Evolutionary conservation across 2,888 invertebrate genomes (phyloP), one percentile per base, ranked within the genome.

Genomic region (Alitta virens): DNA sequence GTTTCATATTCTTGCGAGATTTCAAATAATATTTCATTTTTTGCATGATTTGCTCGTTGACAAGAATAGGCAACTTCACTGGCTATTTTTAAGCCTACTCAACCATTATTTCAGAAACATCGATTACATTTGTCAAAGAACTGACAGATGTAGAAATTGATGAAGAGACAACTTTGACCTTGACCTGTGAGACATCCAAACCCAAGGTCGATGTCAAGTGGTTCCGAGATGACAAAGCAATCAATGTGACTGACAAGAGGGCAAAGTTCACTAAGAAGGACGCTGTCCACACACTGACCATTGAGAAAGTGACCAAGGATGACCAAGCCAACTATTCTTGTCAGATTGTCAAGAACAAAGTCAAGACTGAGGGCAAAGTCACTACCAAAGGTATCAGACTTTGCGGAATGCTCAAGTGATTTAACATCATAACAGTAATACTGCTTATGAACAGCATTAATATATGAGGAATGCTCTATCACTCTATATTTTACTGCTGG

Each of bases 181-280:
- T 83, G 62, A 74, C 72, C 14, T 91, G 94, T 12, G 89, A 92
- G 84, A 84, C 95, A 58, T 92, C 94, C 0, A 88, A 89, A 71
- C 87, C 90, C 60, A 86, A 89, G 70, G 87, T 89, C 14, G 87
- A 89, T 65, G 91, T 94, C 1, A 88, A 87, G 60, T 96, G 96
- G 95, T 92, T 90, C 79, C 94, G 94, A 80, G 88, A 94, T 75
- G 75, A 93, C 0, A 91, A 92, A 77, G 93, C 93, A 78, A 83
- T 95, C 49, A 91, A 91, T 77, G 70, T 75, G 56, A 68, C 68
- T 63, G 74, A 76, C 57, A 78, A 77, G 66, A 33, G 33, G 33
- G 33, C 33, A 5, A 33, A 33, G 33, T 33, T 33, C 12, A 33
- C 7, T 12, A 33, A 33, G 43, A 76, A 75, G 21, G 77, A 74